Evolutionary conservation across 1,140 invertebrate species (phyloP).

Genomic region (Drosophila navojoa): DNA sequence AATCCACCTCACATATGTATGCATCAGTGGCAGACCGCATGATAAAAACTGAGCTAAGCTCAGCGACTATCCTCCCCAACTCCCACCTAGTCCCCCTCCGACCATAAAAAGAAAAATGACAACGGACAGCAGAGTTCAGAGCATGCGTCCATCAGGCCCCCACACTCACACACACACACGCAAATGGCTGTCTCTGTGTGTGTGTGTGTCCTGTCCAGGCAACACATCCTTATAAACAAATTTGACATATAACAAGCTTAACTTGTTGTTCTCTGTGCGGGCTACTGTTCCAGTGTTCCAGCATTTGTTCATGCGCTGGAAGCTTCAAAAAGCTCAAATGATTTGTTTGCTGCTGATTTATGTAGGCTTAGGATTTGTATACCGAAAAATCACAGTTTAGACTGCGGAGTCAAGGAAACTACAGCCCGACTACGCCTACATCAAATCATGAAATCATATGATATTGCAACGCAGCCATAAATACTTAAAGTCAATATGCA

Average conservation of each 20-base stretch:
- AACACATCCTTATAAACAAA: conserved; percentile 59
- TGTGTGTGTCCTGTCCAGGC: conserved; percentile 26
- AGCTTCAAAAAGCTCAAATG: conserved; percentile 50
- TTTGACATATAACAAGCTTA: conserved; percentile 74
- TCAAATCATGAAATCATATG: conserved; percentile 1
- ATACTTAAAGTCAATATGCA: not conserved
- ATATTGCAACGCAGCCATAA: not conserved
- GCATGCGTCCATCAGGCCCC: conserved; percentile 22
- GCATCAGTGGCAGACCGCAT: conserved; percentile 32
- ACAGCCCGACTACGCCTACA: not conserved
- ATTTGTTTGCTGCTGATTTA: conserved; percentile 71
- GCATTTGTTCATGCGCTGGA: not conserved
- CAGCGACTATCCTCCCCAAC: not conserved
- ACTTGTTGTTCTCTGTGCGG: conserved; percentile 61
- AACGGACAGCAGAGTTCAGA: conserved; percentile 30
- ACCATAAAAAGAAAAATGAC: conserved; percentile 57
- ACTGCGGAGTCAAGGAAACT: not conserved
- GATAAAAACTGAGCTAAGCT: conserved; percentile 39
- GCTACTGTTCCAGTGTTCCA: conserved; percentile 22
- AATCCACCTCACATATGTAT: conserved; percentile 32
- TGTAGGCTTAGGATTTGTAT: conserved; percentile 56
- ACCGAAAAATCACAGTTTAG: conserved; percentile 14
- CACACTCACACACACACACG: too few relatives aligned
- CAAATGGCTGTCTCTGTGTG: too few relatives aligned
- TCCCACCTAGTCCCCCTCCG: too few relatives aligned